A percentile compares a stretch with the other conserved stretches of the same genome.
These are phyloP conservation scores for Elephas maximus DNA, from an alignment of 2,113 vertebrate species.

Conservation along the genomic window DNA sequence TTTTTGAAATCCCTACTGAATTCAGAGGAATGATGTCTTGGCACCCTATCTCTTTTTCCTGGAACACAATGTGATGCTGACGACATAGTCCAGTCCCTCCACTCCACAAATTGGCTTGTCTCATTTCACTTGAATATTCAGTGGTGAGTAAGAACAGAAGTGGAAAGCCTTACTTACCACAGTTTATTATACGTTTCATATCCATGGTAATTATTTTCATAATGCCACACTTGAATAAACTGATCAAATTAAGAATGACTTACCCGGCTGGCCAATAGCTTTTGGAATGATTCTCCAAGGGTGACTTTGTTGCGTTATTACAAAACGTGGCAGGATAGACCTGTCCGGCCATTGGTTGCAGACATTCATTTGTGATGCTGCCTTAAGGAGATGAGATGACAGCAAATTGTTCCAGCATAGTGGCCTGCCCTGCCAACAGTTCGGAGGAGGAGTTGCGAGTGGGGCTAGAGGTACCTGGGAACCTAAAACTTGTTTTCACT, in stretches of 20 bases:
- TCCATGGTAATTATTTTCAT: background rate
- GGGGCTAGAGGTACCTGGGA: background rate
- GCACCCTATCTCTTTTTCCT: conserved; percentile 64
- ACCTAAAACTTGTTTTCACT: conserved; percentile 70
- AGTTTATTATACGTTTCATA: background rate
- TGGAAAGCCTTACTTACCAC: conserved; percentile 30
- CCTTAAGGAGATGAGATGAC: conserved; percentile 64
- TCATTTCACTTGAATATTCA: conserved; percentile 5
- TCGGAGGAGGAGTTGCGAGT: background rate
- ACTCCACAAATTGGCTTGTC: conserved; percentile 55
- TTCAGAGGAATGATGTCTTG: conserved; percentile 66
- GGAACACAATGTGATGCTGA: conserved; percentile 61
- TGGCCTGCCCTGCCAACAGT: conserved; percentile 68
- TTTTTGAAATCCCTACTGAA: conserved; percentile 58
- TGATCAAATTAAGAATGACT: conserved; percentile 60
- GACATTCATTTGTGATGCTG: conserved; percentile 33
- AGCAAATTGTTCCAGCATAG: conserved; percentile 66
- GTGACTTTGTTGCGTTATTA: conserved; percentile 54
- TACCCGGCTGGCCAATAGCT: conserved; percentile 38
- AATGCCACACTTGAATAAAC: conserved; percentile 32
- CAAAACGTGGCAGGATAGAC: conserved; percentile 60
- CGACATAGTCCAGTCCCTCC: background rate
- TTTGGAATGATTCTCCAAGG: background rate
- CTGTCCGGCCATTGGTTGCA: background rate
- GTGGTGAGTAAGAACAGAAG: conserved; percentile 44